These are phyloP conservation scores for Beroe forskalii DNA, from an alignment of 37 sponge, comb jelly and placozoan species.

Conservation along the genomic window DNA sequence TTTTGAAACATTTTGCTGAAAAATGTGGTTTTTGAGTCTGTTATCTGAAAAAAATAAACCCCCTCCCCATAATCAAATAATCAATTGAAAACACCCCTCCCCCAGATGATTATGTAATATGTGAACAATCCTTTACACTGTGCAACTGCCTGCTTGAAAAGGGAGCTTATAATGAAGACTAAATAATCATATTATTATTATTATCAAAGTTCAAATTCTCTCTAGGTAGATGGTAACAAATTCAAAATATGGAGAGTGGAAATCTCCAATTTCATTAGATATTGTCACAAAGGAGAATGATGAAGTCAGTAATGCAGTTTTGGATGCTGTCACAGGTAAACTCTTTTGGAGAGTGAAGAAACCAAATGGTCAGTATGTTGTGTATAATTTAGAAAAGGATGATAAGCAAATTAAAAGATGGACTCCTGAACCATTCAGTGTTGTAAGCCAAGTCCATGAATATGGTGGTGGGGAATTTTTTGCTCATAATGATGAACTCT, in stretches of 20 bases:
- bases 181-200: no score
- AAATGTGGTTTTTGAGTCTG: no score
- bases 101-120: no score
- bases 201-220: no score
- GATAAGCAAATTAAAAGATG: neutral
- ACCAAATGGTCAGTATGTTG: conserved; percentile 35
- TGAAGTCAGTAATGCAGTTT: neutral
- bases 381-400: neutral
- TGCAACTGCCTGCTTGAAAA: no score
- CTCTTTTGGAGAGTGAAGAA: conserved; percentile 52
- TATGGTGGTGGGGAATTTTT: conserved; percentile 47
- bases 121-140: no score
- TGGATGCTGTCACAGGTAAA: conserved; percentile 25
- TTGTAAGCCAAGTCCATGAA: neutral
- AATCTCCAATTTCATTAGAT: conserved; percentile 60
- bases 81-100: no score
- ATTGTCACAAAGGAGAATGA: neutral
- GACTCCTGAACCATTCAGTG: conserved; percentile 46
- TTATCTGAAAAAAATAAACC: no score
- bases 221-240: neutral
- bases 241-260: conserved; percentile 41
- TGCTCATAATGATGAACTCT: conserved; percentile 2
- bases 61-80: no score
- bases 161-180: no score
- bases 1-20: no score